These are phyloP conservation scores for Pantelozetes paolii DNA, from an alignment of 2,888 invertebrate species.

Conservation along the genomic window DNA sequence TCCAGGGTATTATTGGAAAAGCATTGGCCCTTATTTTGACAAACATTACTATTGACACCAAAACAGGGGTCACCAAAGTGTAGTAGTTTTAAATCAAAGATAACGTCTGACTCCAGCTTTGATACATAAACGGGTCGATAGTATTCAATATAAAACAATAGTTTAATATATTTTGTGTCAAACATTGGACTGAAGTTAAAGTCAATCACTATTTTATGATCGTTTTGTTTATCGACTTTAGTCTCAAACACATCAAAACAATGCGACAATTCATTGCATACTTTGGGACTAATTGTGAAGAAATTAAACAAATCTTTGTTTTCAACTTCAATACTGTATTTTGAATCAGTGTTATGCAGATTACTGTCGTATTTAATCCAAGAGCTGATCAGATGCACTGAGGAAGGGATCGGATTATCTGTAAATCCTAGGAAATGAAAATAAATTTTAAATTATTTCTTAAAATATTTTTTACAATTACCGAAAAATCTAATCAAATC, in stretches of 20 bases:
- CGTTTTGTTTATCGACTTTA: neutral
- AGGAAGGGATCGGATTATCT: neutral
- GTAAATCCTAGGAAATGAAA: neutral
- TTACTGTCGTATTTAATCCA: neutral
- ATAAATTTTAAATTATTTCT: neutral
- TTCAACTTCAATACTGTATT: neutral
- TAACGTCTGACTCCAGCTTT: neutral
- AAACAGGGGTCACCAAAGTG: conserved; percentile 3
- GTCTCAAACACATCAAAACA: neutral
- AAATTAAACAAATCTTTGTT: neutral
- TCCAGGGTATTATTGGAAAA: neutral
- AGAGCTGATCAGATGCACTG: neutral
- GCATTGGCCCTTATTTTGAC: neutral
- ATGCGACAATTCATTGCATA: neutral
- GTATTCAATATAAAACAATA: neutral
- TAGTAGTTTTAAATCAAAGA: neutral
- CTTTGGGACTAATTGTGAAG: neutral
- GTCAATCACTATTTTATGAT: neutral
- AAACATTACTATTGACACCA: neutral
- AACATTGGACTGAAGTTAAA: neutral
- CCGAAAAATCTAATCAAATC: neutral
- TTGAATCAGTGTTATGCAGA: neutral
- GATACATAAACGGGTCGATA: neutral
- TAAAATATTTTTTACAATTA: neutral
- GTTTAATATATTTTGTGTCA: neutral